These are phyloP conservation scores for Oxytorus armatus DNA, from an alignment of 2,888 invertebrate genomes.

Conservation along the genomic window DNA sequence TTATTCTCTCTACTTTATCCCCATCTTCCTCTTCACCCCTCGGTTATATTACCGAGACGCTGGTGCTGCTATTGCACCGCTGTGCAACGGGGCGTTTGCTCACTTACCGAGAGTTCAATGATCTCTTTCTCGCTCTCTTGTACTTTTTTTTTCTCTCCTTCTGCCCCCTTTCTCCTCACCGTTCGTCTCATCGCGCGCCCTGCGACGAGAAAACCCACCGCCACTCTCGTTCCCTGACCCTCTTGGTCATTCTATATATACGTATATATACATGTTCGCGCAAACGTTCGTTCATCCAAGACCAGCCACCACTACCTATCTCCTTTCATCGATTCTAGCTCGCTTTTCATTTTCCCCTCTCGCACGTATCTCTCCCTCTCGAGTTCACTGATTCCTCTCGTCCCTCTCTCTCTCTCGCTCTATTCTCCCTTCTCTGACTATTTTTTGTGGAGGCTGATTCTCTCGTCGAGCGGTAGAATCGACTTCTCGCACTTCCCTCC, in stretches of 20 bases:
- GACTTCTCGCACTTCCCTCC: conserved; percentile 64
- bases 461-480: conserved; percentile 53
- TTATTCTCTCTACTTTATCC: conserved; percentile 47
- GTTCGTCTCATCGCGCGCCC: conserved; percentile 41
- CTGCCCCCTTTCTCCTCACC: background rate
- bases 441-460: conserved; percentile 55
- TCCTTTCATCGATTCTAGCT: conserved; percentile 70
- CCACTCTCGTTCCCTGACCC: conserved; percentile 53
- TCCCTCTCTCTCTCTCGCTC: conserved; percentile 43
- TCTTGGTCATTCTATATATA: conserved; percentile 33
- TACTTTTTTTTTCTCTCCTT: conserved; percentile 27
- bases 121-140: conserved; percentile 69
- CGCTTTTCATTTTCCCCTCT: conserved; percentile 55
- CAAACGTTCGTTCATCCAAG: conserved; percentile 62
- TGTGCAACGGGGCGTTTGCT: conserved; percentile 67
- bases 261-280: conserved; percentile 21
- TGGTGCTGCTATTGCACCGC: conserved; percentile 69
- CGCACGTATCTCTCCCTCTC: conserved; percentile 1
- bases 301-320: conserved; percentile 51
- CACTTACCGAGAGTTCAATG: conserved; percentile 78
- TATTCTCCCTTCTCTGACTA: conserved; percentile 37
- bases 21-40: conserved; percentile 49
- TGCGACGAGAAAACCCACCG: conserved; percentile 61
- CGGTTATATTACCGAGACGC: conserved; percentile 59
- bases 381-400: conserved; percentile 36